Percentiles rank a stretch among this genome's conserved stretches.
phyloP scores from a whole-genome alignment of 1,140 invertebrate species.

The Atta colombica region DNA sequence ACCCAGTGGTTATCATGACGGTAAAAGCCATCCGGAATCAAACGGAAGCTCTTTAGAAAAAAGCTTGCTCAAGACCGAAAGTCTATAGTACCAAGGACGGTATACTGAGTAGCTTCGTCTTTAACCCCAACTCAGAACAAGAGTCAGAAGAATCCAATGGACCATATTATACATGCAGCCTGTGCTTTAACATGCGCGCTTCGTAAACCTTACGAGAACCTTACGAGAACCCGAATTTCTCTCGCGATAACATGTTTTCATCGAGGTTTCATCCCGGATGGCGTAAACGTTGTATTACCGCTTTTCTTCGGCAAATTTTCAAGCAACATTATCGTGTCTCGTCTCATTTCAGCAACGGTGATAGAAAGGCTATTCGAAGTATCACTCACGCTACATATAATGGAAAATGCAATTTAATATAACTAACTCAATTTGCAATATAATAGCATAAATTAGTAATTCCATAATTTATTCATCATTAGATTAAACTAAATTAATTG shows the following conservation, averaged over 20 bases:
- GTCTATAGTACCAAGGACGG: background rate
- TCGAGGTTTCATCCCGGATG: slow-evolving; percentile 21
- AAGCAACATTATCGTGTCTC: slow-evolving; percentile 20
- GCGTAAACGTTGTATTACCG: slow-evolving; percentile 14
- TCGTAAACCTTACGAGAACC: slow-evolving; percentile 19
- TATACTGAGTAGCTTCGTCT: slow-evolving; percentile 1
- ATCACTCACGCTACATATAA: background rate
- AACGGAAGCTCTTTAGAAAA: slow-evolving; percentile 51
- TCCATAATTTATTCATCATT: background rate
- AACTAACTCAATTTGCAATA: slow-evolving; percentile 24
- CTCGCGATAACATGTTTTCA: slow-evolving; percentile 64
- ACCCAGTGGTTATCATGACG: slow-evolving; percentile 61
- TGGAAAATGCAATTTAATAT: slow-evolving; percentile 15
- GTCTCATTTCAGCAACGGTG: slow-evolving; percentile 1
- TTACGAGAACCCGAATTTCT: slow-evolving; percentile 55
- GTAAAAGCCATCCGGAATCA: slow-evolving; percentile 33
- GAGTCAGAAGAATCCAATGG: slow-evolving; percentile 57
- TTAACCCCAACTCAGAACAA: slow-evolving; percentile 23
- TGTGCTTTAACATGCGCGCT: slow-evolving; percentile 38
- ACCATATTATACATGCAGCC: slow-evolving; percentile 4
- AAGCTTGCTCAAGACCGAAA: slow-evolving; percentile 18
- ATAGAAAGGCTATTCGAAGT: background rate
- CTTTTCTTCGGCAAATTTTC: slow-evolving; percentile 32
- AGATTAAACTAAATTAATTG: slow-evolving; percentile 33
- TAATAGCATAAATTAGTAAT: slow-evolving; percentile 41